A percentile compares a stretch with the other conserved stretches of the same genome.
Conservation (phyloP, 2,113 vertebrate species). For the Oncorhynchus masou region DNA sequence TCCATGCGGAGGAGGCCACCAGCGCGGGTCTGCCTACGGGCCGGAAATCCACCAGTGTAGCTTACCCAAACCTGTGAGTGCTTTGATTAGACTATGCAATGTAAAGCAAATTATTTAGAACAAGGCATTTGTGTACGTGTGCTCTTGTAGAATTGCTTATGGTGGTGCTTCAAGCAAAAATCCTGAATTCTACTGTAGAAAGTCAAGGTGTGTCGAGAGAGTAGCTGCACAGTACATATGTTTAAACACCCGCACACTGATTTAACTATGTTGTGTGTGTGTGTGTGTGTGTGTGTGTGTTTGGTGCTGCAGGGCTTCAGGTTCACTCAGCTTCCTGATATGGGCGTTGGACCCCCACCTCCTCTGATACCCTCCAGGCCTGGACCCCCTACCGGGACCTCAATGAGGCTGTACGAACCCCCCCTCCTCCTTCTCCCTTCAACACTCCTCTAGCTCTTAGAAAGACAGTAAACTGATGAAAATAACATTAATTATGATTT, state of each 20-base stretch:
- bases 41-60: constrained; percentile 96
- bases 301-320: constrained; percentile 84
- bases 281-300: no score
- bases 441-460: no score
- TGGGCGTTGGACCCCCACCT: constrained; percentile 93
- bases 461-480: neutral
- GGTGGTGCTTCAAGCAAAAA: no score
- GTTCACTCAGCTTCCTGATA: constrained; percentile 97
- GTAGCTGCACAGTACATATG: no score
- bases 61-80: constrained; percentile 91
- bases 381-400: constrained; percentile 85
- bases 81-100: no score
- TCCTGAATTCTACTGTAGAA: no score
- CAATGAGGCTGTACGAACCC: constrained; percentile 79
- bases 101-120: no score
- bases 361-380: constrained; percentile 91
- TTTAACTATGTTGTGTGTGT: neutral
- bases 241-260: no score
- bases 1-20: constrained; percentile 79
- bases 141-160: no score
- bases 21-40: constrained; percentile 87
- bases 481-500: no score
- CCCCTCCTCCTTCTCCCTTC: neutral
- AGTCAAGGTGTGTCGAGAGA: no score
- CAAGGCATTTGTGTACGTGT: no score